A percentile compares a stretch with the other conserved stretches of the same genome.
These are phyloP conservation scores for Acanthiza pusilla DNA, from an alignment of 2,797 vertebrate genomes.

Conservation along the genomic window DNA sequence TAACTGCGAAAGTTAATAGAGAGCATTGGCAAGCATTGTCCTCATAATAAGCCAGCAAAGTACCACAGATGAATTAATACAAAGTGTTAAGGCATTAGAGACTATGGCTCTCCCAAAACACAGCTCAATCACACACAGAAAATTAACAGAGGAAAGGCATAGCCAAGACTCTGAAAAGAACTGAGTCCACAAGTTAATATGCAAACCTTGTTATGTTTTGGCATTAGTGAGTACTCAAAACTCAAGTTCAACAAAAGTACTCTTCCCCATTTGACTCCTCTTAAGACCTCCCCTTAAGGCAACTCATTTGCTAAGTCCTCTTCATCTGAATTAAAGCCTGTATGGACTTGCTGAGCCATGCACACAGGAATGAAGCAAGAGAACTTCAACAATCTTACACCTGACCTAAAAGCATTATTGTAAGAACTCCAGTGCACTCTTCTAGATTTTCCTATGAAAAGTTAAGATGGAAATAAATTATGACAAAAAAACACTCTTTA, in stretches of 20 bases:
- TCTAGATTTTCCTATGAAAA: not conserved
- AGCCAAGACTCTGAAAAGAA: not conserved
- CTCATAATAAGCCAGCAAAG: conserved; percentile 27
- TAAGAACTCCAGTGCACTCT: not conserved
- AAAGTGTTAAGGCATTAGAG: conserved; percentile 21
- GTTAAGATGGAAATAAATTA: not conserved
- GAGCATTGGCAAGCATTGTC: not conserved
- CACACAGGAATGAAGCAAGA: not conserved
- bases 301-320: not conserved
- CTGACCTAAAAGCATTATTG: not conserved
- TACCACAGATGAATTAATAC: conserved; percentile 15
- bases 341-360: not conserved
- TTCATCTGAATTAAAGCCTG: not conserved
- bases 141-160: not conserved
- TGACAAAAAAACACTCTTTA: fast-evolving
- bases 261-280: not conserved
- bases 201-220: not conserved
- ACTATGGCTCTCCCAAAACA: conserved; percentile 18
- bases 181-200: not conserved
- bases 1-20: conserved; percentile 38
- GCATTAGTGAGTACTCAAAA: not conserved
- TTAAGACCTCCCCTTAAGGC: not conserved
- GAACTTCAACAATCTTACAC: not conserved
- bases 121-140: conserved; percentile 17
- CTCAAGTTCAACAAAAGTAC: not conserved